These are phyloP conservation scores for Plectrocnemia conspersa DNA, from an alignment of 1,140 invertebrate species.

Conservation along the genomic window DNA sequence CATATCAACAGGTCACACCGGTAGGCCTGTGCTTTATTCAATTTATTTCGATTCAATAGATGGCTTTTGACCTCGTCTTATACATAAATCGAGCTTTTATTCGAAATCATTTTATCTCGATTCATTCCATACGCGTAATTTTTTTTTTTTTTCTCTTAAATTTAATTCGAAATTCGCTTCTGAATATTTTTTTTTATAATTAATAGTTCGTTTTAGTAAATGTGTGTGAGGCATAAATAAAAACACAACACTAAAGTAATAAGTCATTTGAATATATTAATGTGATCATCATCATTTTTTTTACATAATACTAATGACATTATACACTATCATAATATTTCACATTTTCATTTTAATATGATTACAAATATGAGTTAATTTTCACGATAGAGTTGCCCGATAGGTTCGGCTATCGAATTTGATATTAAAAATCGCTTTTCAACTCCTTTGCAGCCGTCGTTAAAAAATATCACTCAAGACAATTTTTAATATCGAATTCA, in stretches of 20 bases:
- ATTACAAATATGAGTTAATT: no score
- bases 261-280: slow-evolving; percentile 7
- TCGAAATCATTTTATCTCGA: neutral
- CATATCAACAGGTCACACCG: neutral
- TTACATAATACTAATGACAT: slow-evolving; percentile 24
- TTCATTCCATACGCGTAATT: neutral
- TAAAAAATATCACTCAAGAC: no score
- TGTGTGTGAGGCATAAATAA: neutral
- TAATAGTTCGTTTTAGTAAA: no score
- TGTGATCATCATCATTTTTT: slow-evolving; percentile 14
- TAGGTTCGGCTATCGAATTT: no score
- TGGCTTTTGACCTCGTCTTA: neutral
- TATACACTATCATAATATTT: slow-evolving; percentile 21
- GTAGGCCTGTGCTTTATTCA: neutral
- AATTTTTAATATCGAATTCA: no score
- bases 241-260: neutral
- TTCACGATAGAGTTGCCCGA: no score
- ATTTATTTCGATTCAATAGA: neutral
- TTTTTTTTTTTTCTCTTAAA: neutral
- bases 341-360: no score
- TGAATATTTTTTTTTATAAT: neutral
- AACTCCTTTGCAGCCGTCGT: no score
- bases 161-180: neutral
- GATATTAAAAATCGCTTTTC: no score
- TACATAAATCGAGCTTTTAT: neutral